Conservation (phyloP, 2,888 invertebrate species). For the Strigamia transsilvanica region DNA sequence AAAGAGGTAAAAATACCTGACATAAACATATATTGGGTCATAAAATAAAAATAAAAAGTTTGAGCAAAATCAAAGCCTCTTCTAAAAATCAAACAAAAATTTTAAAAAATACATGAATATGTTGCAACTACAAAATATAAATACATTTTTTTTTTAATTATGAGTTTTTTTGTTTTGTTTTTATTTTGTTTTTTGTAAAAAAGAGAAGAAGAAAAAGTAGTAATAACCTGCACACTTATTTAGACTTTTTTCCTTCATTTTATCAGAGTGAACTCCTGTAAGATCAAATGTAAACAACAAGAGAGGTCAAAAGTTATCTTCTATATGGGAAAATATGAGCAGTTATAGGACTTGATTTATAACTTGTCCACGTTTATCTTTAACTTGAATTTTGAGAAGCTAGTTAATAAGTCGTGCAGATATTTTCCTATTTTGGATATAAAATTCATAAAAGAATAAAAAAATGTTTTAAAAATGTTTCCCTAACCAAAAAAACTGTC, state of each 20-base stretch:
- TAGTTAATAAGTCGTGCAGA: slow-evolving; percentile 17
- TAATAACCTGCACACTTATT: background rate
- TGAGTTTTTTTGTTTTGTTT: background rate
- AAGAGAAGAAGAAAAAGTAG: background rate
- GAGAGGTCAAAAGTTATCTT: slow-evolving; percentile 48
- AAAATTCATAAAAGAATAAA: slow-evolving; percentile 4
- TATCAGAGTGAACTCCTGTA: slow-evolving; percentile 12
- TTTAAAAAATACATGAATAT: slow-evolving; percentile 1
- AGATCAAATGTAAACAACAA: slow-evolving; percentile 34
- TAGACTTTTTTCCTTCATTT: background rate
- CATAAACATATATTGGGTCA: background rate
- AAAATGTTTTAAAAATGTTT: background rate
- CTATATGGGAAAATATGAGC: slow-evolving; percentile 40
- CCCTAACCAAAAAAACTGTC: slow-evolving; percentile 15
- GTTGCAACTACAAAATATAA: background rate
- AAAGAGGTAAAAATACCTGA: background rate
- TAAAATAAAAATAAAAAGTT: background rate
- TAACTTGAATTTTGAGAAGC: slow-evolving; percentile 31
- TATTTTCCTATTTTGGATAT: slow-evolving; percentile 37
- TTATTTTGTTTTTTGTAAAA: background rate
- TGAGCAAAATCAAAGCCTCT: slow-evolving; percentile 40
- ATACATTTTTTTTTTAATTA: slow-evolving; percentile 10
- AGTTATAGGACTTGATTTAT: slow-evolving; percentile 31
- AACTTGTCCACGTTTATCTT: slow-evolving; percentile 37
- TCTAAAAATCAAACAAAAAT: background rate